These are phyloP conservation scores for Agriopis aurantiaria DNA, from an alignment of 2,888 invertebrate species.

Conservation along the genomic window DNA sequence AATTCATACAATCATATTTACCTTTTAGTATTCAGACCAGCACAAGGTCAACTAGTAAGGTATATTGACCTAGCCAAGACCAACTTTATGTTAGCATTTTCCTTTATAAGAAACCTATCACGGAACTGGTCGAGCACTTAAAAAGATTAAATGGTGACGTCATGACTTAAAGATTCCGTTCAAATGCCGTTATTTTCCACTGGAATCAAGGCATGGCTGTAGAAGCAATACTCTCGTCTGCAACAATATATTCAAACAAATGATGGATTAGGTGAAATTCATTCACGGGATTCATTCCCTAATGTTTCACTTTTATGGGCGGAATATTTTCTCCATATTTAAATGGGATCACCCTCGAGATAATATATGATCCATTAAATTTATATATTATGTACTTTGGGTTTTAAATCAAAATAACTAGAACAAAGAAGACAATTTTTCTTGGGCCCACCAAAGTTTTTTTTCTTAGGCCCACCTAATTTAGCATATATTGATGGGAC, in stretches of 20 bases:
- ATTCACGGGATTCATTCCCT: no score
- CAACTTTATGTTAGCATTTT: conserved; percentile 11
- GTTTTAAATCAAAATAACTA: no score
- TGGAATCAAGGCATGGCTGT: neutral
- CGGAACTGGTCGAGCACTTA: conserved; percentile 3
- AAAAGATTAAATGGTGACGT: conserved; percentile 1
- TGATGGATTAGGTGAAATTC: no score
- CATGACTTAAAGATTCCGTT: neutral
- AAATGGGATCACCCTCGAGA: no score
- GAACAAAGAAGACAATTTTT: no score
- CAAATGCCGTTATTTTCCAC: neutral
- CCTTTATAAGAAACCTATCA: neutral
- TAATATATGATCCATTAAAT: no score
- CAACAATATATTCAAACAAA: neutral
- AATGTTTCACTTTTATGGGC: no score
- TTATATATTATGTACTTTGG: no score
- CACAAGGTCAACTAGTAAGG: conserved; percentile 53
- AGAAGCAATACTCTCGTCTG: neutral
- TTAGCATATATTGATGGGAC: no score
- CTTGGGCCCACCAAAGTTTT: no score
- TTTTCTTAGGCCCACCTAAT: no score
- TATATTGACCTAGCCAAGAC: conserved; percentile 50
- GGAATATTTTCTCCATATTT: no score
- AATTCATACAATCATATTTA: conserved; percentile 10
- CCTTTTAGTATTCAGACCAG: conserved; percentile 43